A percentile compares a stretch with the other conserved stretches of the same genome.
phyloP scores from a whole-genome alignment of 2,113 vertebrate species.

The Phocoena phocoena region DNA sequence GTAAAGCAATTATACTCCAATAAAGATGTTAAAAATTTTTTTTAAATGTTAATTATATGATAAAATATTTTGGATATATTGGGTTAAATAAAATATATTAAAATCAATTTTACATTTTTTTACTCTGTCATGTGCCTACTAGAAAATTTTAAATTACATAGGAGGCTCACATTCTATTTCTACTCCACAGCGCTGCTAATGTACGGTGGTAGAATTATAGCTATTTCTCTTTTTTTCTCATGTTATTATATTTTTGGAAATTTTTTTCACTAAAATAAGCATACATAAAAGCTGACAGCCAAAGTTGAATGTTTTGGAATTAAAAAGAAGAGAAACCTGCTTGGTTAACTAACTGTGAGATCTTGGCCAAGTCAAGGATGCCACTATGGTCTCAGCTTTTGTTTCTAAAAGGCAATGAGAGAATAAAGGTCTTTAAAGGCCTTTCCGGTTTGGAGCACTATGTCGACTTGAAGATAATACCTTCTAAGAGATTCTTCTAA shows the following conservation, averaged over 20 bases:
- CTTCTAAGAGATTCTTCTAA: conserved; percentile 1
- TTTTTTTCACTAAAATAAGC: conserved; percentile 34
- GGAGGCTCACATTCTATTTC: not conserved
- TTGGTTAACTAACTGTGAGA: not conserved
- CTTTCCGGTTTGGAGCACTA: not conserved
- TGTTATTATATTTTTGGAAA: not conserved
- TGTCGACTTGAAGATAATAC: not conserved
- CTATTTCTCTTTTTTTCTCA: not conserved
- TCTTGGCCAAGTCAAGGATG: not conserved
- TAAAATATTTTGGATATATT: not conserved
- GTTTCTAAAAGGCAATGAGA: not conserved
- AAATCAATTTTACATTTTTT: conserved; percentile 9
- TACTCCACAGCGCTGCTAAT: not conserved
- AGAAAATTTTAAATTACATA: not conserved
- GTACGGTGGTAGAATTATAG: not conserved
- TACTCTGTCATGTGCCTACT: not conserved
- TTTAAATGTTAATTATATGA: not conserved
- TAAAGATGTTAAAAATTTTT: too few relatives aligned
- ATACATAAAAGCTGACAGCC: not conserved
- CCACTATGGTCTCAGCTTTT: not conserved
- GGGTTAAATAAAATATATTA: not conserved
- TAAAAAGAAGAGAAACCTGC: not conserved
- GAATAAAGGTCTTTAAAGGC: not conserved
- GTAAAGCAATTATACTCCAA: too few relatives aligned
- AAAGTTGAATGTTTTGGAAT: conserved; percentile 6